Evolutionary conservation across 2,797 vertebrate species (phyloP).

Genomic region (Zenarchopterus dispar): DNA sequence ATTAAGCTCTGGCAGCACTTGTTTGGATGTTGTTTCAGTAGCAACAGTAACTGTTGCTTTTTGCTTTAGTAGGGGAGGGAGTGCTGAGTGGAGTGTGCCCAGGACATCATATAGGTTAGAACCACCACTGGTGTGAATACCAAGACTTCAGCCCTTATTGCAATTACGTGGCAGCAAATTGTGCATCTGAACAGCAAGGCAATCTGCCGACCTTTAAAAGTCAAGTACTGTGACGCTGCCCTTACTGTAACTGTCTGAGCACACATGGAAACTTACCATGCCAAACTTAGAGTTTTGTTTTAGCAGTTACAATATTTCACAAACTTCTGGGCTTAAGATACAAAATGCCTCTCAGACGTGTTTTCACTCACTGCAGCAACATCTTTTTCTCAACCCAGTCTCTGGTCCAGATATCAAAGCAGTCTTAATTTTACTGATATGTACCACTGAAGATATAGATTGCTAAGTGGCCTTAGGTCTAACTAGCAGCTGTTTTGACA

Average conservation of each 20-base stretch:
- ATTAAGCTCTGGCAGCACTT: no score
- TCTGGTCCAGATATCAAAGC: conserved; percentile 20
- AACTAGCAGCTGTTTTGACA: conserved; percentile 38
- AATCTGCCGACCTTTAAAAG: not conserved
- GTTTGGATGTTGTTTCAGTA: no score
- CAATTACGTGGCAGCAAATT: not conserved
- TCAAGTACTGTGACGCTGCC: not conserved
- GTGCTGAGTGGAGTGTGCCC: no score
- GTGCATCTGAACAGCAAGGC: not conserved
- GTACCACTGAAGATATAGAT: conserved; percentile 12
- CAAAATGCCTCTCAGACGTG: conserved; percentile 23
- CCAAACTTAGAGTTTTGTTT: not conserved
- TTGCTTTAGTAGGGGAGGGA: no score
- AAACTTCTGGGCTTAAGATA: conserved; percentile 13
- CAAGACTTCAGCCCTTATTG: no score
- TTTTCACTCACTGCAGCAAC: conserved; percentile 12
- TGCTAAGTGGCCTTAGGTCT: conserved; percentile 8
- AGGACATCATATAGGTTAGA: no score
- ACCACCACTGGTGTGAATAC: no score
- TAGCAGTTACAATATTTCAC: not conserved
- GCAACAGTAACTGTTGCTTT: no score
- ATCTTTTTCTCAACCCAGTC: not conserved
- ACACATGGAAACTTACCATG: not conserved
- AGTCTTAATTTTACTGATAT: conserved; percentile 23
- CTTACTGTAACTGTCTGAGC: not conserved